Base-by-base conservation (phyloP, 2,797 vertebrate genomes). In the Ataeniobius toweri region DNA sequence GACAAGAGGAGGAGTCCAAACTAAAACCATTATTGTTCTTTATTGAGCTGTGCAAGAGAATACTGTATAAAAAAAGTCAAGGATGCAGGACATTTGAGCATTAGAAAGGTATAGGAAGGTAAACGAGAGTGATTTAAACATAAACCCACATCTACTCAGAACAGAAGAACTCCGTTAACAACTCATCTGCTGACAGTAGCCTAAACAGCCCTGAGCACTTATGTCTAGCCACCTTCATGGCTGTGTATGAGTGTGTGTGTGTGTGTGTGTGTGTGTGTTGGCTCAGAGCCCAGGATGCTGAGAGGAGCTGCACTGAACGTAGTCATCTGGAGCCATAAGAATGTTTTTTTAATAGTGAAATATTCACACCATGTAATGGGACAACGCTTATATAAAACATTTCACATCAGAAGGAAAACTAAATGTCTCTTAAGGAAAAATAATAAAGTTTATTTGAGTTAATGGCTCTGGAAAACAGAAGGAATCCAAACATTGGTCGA, bases 221-320 rank as follows among this genome's bases (percentile, higher is more conserved):
- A 75, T 63, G 80, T 78, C 84, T 80, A 53, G 71, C 79, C 85
- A 85, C 79, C 82, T 81, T 77, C 61, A 79, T 70, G 81, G 22
- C n/a, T 75, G 46, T 71, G 67, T 83, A 24, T 56, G 65, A 51
- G 77, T 74, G 12, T 71, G 69, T 73, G 71, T 39, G 50, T 67
- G 81, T 76, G 7, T 76, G 36, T 36, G 36, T 36, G 36, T 36
- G 36, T 31, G 31, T 31, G 31, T 31, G 31, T 31, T 20, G 41
- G 24, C 46, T 85, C 90, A 92, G 31, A 48, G 73, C n/a, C 90
- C 92, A 93, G 53, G 78, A 80, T 73, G 80, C 77, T 71, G 80
- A 39, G 36, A 39, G 26, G 74, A 69, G 84, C 93, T 85, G 90
- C 88, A 88, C 83, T 86, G 87, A 86, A 88, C 83, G 86, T 67